A percentile compares a stretch with the other conserved stretches of the same genome.
These are phyloP conservation scores for Synanceia verrucosa DNA, from an alignment of 2,797 vertebrate genomes.

Conservation along the genomic window DNA sequence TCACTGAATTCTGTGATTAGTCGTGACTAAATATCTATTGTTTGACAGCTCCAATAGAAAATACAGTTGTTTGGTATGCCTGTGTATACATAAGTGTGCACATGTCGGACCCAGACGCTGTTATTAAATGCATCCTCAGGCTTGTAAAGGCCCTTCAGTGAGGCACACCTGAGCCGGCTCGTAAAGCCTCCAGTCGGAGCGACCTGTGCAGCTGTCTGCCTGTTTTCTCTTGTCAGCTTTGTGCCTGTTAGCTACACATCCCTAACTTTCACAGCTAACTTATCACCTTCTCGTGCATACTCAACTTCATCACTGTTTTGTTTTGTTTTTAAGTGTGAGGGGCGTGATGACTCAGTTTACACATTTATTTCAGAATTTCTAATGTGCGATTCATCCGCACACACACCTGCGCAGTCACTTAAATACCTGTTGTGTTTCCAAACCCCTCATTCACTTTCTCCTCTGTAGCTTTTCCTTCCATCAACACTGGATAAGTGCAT, in stretches of 20 bases:
- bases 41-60: background rate
- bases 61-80: background rate
- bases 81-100: background rate
- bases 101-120: constrained; percentile 6
- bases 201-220: constrained; percentile 40
- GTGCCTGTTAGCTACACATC: background rate
- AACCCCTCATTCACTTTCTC: constrained; percentile 69
- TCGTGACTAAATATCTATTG: background rate
- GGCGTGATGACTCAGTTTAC: background rate
- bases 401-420: constrained; percentile 55
- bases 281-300: background rate
- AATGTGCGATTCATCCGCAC: background rate
- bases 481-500: constrained; percentile 46
- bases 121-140: constrained; percentile 62
- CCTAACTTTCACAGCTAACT: background rate
- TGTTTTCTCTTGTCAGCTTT: background rate
- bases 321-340: background rate
- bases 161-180: constrained; percentile 60
- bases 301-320: background rate
- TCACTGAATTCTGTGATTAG: background rate
- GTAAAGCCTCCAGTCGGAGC: constrained; percentile 41
- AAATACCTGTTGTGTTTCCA: constrained; percentile 55
- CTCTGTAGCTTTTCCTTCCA: constrained; percentile 29
- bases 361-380: background rate
- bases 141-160: constrained; percentile 56